These are phyloP conservation scores for Neoniphon sammara DNA, from an alignment of 2,797 vertebrate genomes.

Conservation along the genomic window DNA sequence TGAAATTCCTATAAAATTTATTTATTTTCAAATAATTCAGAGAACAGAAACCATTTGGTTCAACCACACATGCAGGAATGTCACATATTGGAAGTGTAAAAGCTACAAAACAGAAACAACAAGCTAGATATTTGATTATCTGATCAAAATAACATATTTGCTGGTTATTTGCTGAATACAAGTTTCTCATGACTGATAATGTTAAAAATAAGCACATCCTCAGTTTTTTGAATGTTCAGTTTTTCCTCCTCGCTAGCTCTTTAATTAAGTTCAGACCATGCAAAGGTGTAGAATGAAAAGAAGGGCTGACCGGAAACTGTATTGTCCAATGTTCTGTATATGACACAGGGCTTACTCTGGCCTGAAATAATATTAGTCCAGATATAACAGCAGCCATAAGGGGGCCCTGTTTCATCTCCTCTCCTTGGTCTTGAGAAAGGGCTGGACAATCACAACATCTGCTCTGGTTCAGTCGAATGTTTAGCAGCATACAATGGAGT, in stretches of 20 bases:
- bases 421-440: conserved; percentile 25
- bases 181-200: background rate
- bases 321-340: conserved; percentile 24
- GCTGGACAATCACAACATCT: conserved; percentile 55
- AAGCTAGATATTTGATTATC: background rate
- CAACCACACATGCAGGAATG: background rate
- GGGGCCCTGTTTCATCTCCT: conserved; percentile 33
- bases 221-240: background rate
- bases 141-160: background rate
- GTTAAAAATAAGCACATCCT: conserved; percentile 13
- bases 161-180: background rate
- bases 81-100: background rate
- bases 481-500: background rate
- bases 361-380: conserved; percentile 45
- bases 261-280: background rate
- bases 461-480: conserved; percentile 28
- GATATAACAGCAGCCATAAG: conserved; percentile 55
- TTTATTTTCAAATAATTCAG: background rate
- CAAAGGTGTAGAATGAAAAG: conserved; percentile 19
- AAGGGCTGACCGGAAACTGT: conserved; percentile 68
- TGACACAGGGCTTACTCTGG: conserved; percentile 7
- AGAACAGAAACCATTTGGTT: background rate
- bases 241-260: background rate
- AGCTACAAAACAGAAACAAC: background rate
- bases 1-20: background rate